Evolutionary conservation across 2,113 vertebrate genomes (phyloP).

Genomic region (Mormoops blainvillei): DNA sequence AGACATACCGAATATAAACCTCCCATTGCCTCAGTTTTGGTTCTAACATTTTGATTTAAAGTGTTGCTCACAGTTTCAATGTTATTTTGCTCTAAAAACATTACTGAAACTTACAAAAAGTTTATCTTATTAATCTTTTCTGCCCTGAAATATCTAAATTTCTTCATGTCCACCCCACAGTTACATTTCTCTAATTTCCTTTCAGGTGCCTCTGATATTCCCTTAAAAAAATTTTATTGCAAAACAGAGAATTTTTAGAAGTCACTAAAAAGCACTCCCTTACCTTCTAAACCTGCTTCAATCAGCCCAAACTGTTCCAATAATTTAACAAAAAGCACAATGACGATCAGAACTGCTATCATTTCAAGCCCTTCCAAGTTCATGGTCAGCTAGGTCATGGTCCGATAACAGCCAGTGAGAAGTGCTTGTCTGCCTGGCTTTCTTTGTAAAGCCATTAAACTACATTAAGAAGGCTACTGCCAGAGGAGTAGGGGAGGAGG

Average conservation of each 20-base stretch:
- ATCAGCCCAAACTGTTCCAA: conserved; percentile 98
- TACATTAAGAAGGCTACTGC: conserved; percentile 81
- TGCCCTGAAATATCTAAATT: background rate
- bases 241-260: conserved; percentile 62
- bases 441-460: conserved; percentile 85
- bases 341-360: conserved; percentile 95
- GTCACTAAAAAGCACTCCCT: conserved; percentile 80
- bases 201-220: conserved; percentile 49
- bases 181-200: background rate
- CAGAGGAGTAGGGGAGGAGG: conserved; percentile 58
- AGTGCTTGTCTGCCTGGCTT: conserved; percentile 77
- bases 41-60: background rate
- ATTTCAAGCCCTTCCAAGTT: conserved; percentile 99
- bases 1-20: background rate
- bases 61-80: conserved; percentile 22
- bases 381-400: conserved; percentile 91
- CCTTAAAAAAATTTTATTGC: conserved; percentile 12
- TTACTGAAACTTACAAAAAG: conserved; percentile 57
- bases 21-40: background rate
- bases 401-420: conserved; percentile 80
- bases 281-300: conserved; percentile 93
- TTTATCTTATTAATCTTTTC: background rate
- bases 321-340: conserved; percentile 97
- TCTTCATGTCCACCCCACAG: background rate
- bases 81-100: conserved; percentile 32